These are phyloP conservation scores for Carpatolechia fugitivella DNA, from an alignment of 2,888 invertebrate species.

Conservation along the genomic window DNA sequence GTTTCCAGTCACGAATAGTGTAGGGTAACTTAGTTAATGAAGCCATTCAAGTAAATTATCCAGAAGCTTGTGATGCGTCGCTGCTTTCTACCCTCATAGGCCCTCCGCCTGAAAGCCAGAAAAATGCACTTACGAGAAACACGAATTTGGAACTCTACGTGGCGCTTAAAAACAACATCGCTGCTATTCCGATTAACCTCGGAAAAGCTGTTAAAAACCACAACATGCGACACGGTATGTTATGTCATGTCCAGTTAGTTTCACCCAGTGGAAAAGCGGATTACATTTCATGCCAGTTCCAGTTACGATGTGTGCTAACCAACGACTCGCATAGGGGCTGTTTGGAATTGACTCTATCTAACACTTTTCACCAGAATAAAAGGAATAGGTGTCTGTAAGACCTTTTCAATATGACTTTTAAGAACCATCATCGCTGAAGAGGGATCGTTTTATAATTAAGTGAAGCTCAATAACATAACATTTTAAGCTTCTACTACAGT, in stretches of 20 bases:
- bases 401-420: too few relatives aligned
- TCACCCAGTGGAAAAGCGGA: background rate
- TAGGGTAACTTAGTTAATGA: constrained; percentile 55
- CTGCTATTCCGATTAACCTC: background rate
- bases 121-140: constrained; percentile 26
- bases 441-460: too few relatives aligned
- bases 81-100: constrained; percentile 12
- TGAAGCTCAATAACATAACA: too few relatives aligned
- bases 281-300: background rate
- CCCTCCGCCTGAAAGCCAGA: constrained; percentile 24
- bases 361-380: too few relatives aligned
- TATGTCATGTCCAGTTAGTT: constrained; percentile 3
- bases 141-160: constrained; percentile 22
- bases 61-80: constrained; percentile 34
- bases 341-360: too few relatives aligned
- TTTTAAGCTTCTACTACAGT: too few relatives aligned
- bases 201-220: constrained; percentile 7
- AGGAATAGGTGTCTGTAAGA: too few relatives aligned
- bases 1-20: constrained; percentile 56
- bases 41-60: constrained; percentile 57
- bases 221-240: constrained; percentile 4
- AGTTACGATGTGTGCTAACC: background rate
- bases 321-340: too few relatives aligned
- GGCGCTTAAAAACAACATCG: background rate
- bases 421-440: too few relatives aligned